Percentiles rank a stretch among this genome's conserved stretches.
These are phyloP conservation scores for Calliscelio sp. DNA, from an alignment of 2,888 invertebrate genomes.

Conservation along the genomic window DNA sequence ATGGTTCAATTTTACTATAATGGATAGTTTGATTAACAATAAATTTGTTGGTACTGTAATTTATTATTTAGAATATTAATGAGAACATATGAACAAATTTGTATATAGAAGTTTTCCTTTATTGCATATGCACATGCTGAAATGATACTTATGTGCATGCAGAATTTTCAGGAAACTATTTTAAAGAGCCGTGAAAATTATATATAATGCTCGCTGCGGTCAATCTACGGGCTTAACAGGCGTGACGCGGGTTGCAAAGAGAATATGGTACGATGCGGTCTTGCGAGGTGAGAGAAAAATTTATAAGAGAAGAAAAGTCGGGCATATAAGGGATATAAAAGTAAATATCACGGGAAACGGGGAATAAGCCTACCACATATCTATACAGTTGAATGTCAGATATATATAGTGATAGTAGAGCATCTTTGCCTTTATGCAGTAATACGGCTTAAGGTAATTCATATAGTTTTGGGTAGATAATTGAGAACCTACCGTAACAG, in stretches of 20 bases:
- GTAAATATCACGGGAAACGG: conserved; percentile 76
- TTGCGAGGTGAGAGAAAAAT: conserved; percentile 45
- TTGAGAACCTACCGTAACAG: conserved; percentile 6
- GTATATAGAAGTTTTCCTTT: not conserved
- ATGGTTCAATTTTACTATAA: too few relatives aligned
- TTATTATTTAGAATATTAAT: too few relatives aligned
- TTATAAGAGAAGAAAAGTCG: conserved; percentile 51
- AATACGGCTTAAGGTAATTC: conserved; percentile 9
- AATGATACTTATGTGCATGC: too few relatives aligned
- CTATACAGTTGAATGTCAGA: conserved; percentile 71
- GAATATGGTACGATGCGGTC: conserved; percentile 29
- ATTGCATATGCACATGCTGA: too few relatives aligned
- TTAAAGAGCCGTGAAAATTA: conserved; percentile 53
- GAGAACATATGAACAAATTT: too few relatives aligned
- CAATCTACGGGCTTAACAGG: conserved; percentile 56
- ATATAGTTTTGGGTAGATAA: conserved; percentile 22
- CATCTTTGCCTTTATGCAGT: conserved; percentile 16
- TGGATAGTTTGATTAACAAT: too few relatives aligned
- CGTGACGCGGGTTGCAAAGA: conserved; percentile 40
- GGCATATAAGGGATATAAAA: conserved; percentile 71
- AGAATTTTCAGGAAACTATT: conserved; percentile 7
- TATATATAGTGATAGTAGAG: conserved; percentile 47
- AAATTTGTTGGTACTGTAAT: too few relatives aligned
- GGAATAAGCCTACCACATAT: conserved; percentile 76
- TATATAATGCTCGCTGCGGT: conserved; percentile 26